Evolutionary conservation across 2,113 vertebrate species (phyloP).

Genomic region (Alces alces): DNA sequence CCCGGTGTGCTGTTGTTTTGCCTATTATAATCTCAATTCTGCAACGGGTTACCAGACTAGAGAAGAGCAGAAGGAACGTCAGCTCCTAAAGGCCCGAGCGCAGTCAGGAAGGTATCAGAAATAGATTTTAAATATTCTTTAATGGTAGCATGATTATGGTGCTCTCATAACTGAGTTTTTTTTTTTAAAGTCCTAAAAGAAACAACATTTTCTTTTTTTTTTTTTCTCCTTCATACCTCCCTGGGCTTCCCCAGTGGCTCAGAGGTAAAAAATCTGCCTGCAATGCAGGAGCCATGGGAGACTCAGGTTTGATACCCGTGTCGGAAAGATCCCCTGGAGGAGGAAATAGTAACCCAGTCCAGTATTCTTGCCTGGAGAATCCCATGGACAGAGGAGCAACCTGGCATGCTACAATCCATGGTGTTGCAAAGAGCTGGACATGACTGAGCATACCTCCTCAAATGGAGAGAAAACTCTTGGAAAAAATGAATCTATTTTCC

Average conservation of each 20-base stretch:
- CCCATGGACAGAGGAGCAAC: neutral
- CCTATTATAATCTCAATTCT: neutral
- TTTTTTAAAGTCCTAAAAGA: neutral
- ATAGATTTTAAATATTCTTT: neutral
- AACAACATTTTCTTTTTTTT: neutral
- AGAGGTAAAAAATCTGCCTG: neutral
- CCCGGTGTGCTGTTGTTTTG: neutral
- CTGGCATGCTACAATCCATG: neutral
- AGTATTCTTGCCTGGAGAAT: neutral
- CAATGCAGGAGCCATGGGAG: rapidly evolving
- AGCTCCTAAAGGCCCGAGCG: neutral
- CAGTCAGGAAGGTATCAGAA: neutral
- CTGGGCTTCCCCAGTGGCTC: neutral
- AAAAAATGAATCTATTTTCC: neutral
- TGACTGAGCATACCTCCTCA: neutral
- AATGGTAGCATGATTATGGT: neutral
- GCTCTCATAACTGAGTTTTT: neutral
- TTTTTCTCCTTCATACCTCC: neutral
- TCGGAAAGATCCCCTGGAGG: neutral
- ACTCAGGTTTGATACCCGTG: neutral
- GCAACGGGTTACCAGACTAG: neutral
- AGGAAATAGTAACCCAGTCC: neutral
- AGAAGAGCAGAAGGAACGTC: neutral
- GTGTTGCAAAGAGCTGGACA: neutral
- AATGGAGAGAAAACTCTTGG: neutral